Percentiles rank a stretch among this genome's conserved stretches.
These are phyloP conservation scores for Daktulosphaira vitifoliae DNA, from an alignment of 1,140 invertebrate species.

Conservation along the genomic window DNA sequence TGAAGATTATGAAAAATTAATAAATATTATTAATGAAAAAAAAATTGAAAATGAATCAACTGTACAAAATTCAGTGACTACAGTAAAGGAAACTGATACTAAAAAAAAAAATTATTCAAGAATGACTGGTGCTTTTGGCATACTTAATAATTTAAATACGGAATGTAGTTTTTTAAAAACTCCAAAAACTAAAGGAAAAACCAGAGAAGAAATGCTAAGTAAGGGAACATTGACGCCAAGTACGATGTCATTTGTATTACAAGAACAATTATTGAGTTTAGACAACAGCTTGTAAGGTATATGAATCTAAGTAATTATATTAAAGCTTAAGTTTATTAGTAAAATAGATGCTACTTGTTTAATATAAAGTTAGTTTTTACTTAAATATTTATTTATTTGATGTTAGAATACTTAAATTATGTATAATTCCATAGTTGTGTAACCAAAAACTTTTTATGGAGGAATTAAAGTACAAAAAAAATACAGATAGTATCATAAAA, in stretches of 20 bases:
- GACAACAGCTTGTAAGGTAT: slow-evolving; percentile 14
- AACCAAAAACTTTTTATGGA: too few species aligned
- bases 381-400: too few species aligned
- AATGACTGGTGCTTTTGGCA: slow-evolving; percentile 25
- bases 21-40: neutral
- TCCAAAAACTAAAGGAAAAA: slow-evolving; percentile 16
- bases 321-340: too few species aligned
- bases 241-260: slow-evolving; percentile 26
- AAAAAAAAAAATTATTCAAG: slow-evolving; percentile 26
- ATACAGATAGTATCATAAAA: too few species aligned
- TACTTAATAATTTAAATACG: slow-evolving; percentile 19
- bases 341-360: too few species aligned
- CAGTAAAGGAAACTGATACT: neutral
- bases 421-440: too few species aligned
- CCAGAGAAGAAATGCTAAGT: slow-evolving; percentile 24
- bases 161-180: slow-evolving; percentile 28
- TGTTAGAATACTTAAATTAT: too few species aligned
- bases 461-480: too few species aligned
- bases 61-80: neutral
- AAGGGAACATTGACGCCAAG: slow-evolving; percentile 1
- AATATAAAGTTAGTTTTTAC: too few species aligned
- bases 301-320: too few species aligned
- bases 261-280: slow-evolving; percentile 19
- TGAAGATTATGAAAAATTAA: slow-evolving; percentile 13
- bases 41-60: neutral